phyloP scores from a whole-genome alignment of 2,113 vertebrate species.

The Hippolais icterina region DNA sequence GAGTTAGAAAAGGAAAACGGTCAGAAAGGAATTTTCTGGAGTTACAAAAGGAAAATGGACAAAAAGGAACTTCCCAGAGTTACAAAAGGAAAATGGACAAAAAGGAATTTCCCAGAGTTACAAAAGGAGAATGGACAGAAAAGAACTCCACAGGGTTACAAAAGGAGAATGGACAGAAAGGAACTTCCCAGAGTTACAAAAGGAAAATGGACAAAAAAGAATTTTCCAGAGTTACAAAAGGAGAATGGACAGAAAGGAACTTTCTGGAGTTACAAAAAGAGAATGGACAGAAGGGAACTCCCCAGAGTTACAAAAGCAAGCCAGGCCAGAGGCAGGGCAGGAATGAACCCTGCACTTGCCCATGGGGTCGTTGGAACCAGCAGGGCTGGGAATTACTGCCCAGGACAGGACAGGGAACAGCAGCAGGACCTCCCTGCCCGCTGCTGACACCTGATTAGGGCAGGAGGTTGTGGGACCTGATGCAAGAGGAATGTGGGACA shows the following conservation, averaged over 20 bases:
- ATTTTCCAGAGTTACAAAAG: background rate
- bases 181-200: background rate
- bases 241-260: background rate
- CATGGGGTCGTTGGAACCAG: background rate
- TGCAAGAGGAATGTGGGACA: background rate
- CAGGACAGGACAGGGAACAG: background rate
- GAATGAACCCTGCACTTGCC: background rate
- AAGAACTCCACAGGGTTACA: background rate
- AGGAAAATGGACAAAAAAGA: background rate
- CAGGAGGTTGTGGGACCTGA: background rate
- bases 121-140: background rate
- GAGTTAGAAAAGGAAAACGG: background rate
- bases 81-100: background rate
- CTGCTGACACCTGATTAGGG: background rate
- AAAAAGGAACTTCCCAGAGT: background rate
- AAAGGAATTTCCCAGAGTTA: background rate
- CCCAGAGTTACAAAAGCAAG: background rate
- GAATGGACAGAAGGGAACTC: background rate
- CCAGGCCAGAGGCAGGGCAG: background rate
- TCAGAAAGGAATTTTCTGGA: background rate
- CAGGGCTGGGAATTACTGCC: background rate
- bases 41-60: background rate
- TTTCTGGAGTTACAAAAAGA: background rate
- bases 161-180: background rate
- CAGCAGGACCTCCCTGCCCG: background rate